Conservation (phyloP, 2,888 invertebrate genomes). For the Rhaphigaster nebulosa region DNA sequence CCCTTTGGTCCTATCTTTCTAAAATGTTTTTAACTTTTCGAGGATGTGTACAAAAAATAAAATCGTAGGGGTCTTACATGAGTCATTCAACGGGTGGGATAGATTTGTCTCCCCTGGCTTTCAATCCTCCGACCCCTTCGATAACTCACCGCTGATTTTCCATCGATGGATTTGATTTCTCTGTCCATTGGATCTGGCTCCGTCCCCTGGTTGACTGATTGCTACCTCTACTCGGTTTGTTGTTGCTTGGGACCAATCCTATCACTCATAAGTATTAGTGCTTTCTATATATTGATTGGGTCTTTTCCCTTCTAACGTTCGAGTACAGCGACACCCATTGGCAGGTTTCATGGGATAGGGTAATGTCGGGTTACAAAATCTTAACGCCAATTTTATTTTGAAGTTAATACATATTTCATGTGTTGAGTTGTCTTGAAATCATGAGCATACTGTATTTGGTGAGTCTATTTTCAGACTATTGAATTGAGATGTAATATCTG, state of each 20-base stretch:
- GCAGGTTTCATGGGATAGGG: neutral
- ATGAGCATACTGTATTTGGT: too few species aligned
- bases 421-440: too few species aligned
- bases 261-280: slow-evolving; percentile 11
- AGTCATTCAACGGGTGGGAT: neutral
- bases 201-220: neutral
- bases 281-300: neutral
- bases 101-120: neutral
- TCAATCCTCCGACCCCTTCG: slow-evolving; percentile 16
- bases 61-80: neutral
- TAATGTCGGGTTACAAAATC: neutral
- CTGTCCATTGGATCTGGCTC: slow-evolving; percentile 24
- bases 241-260: neutral
- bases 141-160: slow-evolving; percentile 18
- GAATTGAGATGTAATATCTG: too few species aligned
- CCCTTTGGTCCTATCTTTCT: neutral
- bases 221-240: neutral
- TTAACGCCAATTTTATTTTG: neutral
- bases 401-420: too few species aligned
- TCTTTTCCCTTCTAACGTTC: neutral
- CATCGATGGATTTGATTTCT: slow-evolving; percentile 5
- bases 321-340: neutral
- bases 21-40: slow-evolving; percentile 42
- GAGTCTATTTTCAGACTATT: too few species aligned
- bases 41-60: slow-evolving; percentile 14